These are phyloP conservation scores for Alethe diademata DNA, from an alignment of 2,113 vertebrate species.

Conservation along the genomic window DNA sequence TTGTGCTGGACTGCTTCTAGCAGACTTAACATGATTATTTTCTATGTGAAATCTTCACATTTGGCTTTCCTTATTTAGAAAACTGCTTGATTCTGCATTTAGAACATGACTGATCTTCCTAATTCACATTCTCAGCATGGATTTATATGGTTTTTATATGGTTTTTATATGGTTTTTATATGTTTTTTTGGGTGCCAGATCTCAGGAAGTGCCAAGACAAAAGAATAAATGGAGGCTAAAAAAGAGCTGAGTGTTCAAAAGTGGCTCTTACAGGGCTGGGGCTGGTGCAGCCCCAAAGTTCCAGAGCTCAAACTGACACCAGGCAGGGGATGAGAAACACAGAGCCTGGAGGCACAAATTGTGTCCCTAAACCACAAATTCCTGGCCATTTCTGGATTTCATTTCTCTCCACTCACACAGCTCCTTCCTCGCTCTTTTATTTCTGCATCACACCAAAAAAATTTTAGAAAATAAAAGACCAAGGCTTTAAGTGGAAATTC, in stretches of 20 bases:
- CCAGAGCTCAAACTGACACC: not conserved
- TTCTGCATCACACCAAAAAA: not conserved
- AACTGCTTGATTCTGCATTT: not conserved
- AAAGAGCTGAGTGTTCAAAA: not conserved
- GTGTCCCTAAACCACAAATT: not conserved
- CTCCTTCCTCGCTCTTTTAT: not conserved
- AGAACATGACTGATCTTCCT: not conserved
- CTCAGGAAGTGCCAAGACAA: not conserved
- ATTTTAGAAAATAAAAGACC: too few species aligned
- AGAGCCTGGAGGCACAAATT: not conserved
- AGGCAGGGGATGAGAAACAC: not conserved
- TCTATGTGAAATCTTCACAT: not conserved
- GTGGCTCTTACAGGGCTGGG: not conserved
- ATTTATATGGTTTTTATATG: not conserved
- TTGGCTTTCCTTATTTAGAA: not conserved
- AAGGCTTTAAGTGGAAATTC: not conserved
- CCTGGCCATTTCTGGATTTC: not conserved
- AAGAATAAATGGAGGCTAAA: not conserved
- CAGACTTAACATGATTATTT: not conserved
- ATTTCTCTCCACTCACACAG: not conserved
- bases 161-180: not conserved
- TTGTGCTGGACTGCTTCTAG: not conserved
- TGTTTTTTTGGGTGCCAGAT: not conserved
- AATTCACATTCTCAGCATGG: accelerated
- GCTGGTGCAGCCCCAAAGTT: not conserved